Evolutionary conservation across 2,113 vertebrate genomes (phyloP), one percentile per base, ranked within the genome.

Genomic region (Paraplagusia blochii): DNA sequence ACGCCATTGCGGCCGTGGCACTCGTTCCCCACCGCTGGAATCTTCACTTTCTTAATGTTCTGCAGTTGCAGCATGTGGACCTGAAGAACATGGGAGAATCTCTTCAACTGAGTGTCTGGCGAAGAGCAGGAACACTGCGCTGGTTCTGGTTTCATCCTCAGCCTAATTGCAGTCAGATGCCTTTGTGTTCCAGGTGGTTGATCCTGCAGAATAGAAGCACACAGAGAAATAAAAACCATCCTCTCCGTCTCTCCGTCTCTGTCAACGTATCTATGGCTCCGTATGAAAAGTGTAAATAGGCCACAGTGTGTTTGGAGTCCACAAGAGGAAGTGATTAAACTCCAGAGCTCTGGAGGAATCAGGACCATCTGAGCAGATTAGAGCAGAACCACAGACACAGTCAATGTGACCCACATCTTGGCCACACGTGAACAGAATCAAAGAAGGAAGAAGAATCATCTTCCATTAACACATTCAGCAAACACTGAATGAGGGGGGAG

Each of bases 81-180:
- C 92, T 90, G 90, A 88, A 87, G 90, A 92, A 90, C 88, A 92
- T 92, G 90, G 91, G 91, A 91, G 90, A 89, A 86, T 77, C 87
- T 88, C 90, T 90, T 22, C 58, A 62, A 62, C 16, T 81, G 91
- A 90, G 89, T 90, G 80, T 91, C 92, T 92, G 91, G 92, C 91
- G 90, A 90, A 91, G 91, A 89, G 88, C 90, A 92, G 92, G 90
- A 94, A 92, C 90, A 88, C 85, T 80, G 39, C 88, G 88, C 88
- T 90, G 93, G 93, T 93, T 90, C 91, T 92, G 92, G 91, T 78
- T 89, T 92, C 89, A 90, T 84, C 85, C 81, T 87, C 11, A 12
- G 49, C 54, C 88, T 92, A 90, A 95, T 95, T 92, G 90, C 89
- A 92, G 91, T 90, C 94, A 96, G 94, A 94, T 95, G 93, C 89